Evolutionary conservation across 2,797 vertebrate genomes (phyloP).

Genomic region (Acanthurus leucopareius): DNA sequence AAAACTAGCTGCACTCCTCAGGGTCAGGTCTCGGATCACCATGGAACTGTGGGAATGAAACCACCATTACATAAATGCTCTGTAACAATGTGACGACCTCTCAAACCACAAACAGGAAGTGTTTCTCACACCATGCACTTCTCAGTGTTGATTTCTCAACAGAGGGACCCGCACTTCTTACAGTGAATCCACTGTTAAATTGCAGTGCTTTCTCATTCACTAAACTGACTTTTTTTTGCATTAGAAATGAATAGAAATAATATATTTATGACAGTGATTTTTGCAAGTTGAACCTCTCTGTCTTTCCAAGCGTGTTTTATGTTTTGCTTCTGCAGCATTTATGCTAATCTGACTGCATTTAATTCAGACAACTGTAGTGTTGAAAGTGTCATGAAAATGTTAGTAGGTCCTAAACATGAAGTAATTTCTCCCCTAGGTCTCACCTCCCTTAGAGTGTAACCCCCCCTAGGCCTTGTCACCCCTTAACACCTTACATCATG

Average conservation of each 20-base stretch:
- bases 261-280: neutral
- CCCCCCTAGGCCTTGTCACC: too few relatives aligned
- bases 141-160: neutral
- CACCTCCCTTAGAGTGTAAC: too few relatives aligned
- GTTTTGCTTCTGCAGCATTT: too few relatives aligned
- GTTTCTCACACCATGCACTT: neutral
- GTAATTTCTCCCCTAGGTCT: too few relatives aligned
- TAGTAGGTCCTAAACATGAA: too few relatives aligned
- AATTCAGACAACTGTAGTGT: too few relatives aligned
- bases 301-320: too few relatives aligned
- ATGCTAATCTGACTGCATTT: too few relatives aligned
- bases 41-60: constrained; percentile 86
- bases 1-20: constrained; percentile 94
- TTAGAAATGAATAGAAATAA: neutral
- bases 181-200: neutral
- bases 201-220: neutral
- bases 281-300: too few relatives aligned
- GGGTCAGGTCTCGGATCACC: constrained; percentile 95
- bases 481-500: too few relatives aligned
- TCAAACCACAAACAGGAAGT: constrained; percentile 26
- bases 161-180: neutral
- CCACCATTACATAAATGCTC: neutral
- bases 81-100: neutral
- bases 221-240: neutral
- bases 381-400: too few relatives aligned